phyloP scores from a whole-genome alignment of 1,140 invertebrate genomes.

The Bombus haemorrhoidalis region DNA sequence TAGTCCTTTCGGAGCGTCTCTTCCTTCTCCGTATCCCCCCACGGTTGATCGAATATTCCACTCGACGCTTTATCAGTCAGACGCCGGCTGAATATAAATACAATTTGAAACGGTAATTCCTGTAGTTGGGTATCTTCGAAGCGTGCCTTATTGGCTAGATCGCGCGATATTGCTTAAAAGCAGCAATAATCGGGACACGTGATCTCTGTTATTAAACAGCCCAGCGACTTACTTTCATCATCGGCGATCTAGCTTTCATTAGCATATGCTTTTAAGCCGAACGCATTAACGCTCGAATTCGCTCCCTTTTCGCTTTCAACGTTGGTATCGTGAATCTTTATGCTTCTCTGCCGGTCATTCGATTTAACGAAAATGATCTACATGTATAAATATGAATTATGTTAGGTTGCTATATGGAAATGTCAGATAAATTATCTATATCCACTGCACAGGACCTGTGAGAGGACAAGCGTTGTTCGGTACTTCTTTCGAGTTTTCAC shows the following conservation, averaged over 20 bases:
- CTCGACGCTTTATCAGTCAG: constrained; percentile 77
- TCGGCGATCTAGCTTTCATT: constrained; percentile 25
- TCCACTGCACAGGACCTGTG: no score
- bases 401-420: no score
- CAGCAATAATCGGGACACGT: constrained; percentile 26
- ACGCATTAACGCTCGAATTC: neutral
- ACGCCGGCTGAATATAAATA: constrained; percentile 78
- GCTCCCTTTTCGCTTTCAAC: neutral
- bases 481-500: no score
- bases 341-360: neutral
- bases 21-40: constrained; percentile 11
- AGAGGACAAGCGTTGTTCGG: no score
- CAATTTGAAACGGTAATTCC: constrained; percentile 57
- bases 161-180: constrained; percentile 35
- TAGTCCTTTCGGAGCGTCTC: constrained; percentile 42
- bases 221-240: constrained; percentile 4
- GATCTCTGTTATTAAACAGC: constrained; percentile 46
- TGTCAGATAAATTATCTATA: no score
- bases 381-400: no score
- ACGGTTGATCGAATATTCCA: constrained; percentile 80
- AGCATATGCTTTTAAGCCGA: constrained; percentile 11
- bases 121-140: constrained; percentile 60
- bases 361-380: no score
- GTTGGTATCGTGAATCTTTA: neutral
- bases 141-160: constrained; percentile 48